Base-by-base conservation (phyloP, 2,888 invertebrate species). In the Patella pellucida region DNA sequence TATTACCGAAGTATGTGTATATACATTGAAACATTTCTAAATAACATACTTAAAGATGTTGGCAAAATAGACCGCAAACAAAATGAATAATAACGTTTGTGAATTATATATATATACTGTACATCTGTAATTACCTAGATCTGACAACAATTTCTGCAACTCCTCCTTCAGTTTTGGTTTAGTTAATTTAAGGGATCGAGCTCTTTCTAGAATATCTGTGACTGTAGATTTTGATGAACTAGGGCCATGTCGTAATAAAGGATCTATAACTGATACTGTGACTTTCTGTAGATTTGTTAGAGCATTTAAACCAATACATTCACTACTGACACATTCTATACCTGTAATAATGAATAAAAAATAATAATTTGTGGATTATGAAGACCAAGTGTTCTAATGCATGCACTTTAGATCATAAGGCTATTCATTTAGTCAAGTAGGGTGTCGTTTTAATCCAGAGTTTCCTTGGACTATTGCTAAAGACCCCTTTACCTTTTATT, bases 261-360 rank as follows among this genome's bases (percentile, higher is more conserved):
- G 80, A 41, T 75, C 75, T 16, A 87, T 70, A 16, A 86, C 41
- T 3, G 74, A 75, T 1, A 77, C 75, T 11, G 78, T 76, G 31
- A 86, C 54, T 72, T 78, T 77, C 50, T 82, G 72, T 41, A 87
- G 62, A 69, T 79, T 82, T 71, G 52, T 76, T 19, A 71, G 15
- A 7, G 80, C 71, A 76, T 86, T 87, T 51, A 83, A 76, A 9
- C 86, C 85, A 41, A 75, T 72, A 79, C 88, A 88, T 1, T 41
- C 41, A 12, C 82, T 82, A 54, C 81, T 73, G 5, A 73, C 71
- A 74, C 88, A 88, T 11, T 76, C 52, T 27, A 85, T 81, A 19
- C 80, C 86, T 87, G 78, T 7, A 78, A 76, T 23, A 67, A 73
- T 62, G 62, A 67, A 67, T 16, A 41, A 71, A 62, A 11, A 62